Evolutionary conservation across 2,888 invertebrate genomes (phyloP).

Genomic region (Eupithecia abbreviata): DNA sequence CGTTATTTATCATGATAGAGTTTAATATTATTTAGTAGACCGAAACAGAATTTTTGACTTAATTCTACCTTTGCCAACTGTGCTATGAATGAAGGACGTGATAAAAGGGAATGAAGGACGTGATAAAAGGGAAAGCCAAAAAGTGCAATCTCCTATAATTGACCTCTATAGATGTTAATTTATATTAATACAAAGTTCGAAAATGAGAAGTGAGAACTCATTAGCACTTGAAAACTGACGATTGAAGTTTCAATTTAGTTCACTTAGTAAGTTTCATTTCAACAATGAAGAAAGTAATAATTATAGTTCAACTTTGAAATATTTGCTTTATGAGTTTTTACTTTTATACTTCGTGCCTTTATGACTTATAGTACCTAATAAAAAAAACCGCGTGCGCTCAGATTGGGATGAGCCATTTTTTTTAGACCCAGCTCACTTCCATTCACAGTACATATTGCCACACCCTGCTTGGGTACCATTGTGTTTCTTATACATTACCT

Average conservation of each 20-base stretch:
- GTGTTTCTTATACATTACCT: too few species aligned
- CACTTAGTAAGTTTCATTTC: slow-evolving; percentile 53
- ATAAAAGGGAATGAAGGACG: neutral
- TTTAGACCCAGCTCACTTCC: too few species aligned
- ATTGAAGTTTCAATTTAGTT: slow-evolving; percentile 61
- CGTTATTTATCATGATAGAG: neutral
- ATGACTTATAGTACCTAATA: neutral
- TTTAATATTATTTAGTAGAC: neutral
- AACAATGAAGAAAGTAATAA: neutral
- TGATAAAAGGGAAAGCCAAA: neutral
- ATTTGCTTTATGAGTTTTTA: slow-evolving; percentile 3
- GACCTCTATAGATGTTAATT: neutral
- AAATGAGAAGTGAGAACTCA: slow-evolving; percentile 10
- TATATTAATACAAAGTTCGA: slow-evolving; percentile 16
- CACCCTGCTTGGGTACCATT: too few species aligned
- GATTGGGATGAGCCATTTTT: too few species aligned
- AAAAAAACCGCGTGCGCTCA: neutral
- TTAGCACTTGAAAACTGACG: slow-evolving; percentile 27
- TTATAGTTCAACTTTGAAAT: neutral
- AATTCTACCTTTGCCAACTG: neutral
- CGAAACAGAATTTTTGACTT: neutral
- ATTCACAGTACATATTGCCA: too few species aligned
- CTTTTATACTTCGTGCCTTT: neutral
- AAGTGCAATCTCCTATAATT: neutral
- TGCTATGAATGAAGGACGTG: neutral